A percentile compares a stretch with the other conserved stretches of the same genome.
phyloP scores from a whole-genome alignment of 1,140 invertebrate genomes.

The Charaxes varanes region DNA sequence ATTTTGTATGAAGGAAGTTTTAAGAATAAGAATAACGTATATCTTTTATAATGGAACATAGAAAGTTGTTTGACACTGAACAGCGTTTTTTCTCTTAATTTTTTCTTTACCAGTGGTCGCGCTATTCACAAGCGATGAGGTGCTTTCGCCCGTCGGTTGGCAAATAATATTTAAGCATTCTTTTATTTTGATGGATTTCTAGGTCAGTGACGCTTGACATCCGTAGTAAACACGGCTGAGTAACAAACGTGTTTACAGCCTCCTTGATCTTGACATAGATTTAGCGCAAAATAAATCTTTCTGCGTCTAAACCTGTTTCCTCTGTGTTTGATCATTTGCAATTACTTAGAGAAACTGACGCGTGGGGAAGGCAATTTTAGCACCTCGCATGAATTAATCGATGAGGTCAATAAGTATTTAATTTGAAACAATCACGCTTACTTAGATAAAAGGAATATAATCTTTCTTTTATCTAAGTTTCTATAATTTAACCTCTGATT shows the following conservation, averaged over 20 bases:
- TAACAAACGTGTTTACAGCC: slow-evolving; percentile 41
- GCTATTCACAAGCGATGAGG: neutral
- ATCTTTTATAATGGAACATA: slow-evolving; percentile 1
- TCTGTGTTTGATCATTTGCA: slow-evolving; percentile 27
- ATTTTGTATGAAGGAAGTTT: slow-evolving; percentile 11
- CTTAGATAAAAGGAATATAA: neutral
- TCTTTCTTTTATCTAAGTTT: neutral
- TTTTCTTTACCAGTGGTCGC: slow-evolving; percentile 3
- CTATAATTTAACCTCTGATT: too few species aligned
- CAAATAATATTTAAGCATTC: slow-evolving; percentile 3
- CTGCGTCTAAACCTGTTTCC: slow-evolving; percentile 45
- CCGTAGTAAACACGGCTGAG: slow-evolving; percentile 40
- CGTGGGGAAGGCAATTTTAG: neutral
- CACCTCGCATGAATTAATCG: neutral
- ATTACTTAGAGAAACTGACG: slow-evolving; percentile 12
- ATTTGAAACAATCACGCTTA: too few species aligned
- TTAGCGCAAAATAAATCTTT: slow-evolving; percentile 46
- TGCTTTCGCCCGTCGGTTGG: slow-evolving; percentile 13
- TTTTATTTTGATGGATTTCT: slow-evolving; percentile 32
- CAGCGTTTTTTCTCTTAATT: slow-evolving; percentile 2
- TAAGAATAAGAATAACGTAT: slow-evolving; percentile 9
- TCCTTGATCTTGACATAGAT: slow-evolving; percentile 67
- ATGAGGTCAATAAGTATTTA: too few species aligned
- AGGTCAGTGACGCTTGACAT: slow-evolving; percentile 39
- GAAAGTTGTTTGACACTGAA: slow-evolving; percentile 3